These are phyloP conservation scores for Amphiduros pacificus DNA, from an alignment of 2,888 invertebrate genomes.

Conservation along the genomic window DNA sequence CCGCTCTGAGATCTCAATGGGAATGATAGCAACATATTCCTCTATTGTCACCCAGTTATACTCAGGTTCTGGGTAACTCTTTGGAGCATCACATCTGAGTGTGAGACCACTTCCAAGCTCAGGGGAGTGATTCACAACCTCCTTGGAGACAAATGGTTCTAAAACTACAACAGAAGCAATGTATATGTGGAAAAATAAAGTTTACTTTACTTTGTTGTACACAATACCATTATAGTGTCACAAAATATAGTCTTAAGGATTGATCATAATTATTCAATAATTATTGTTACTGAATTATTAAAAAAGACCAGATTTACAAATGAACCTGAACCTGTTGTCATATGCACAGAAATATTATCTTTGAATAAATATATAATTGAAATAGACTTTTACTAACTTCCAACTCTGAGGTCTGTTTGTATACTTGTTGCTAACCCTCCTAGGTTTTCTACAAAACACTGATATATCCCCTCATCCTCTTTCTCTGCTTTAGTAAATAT, in stretches of 20 bases:
- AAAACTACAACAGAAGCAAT: not conserved
- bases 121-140: not conserved
- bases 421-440: not conserved
- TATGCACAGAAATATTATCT: too few relatives aligned
- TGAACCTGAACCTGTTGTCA: too few relatives aligned
- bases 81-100: not conserved
- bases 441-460: not conserved
- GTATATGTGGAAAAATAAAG: not conserved
- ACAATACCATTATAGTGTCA: too few relatives aligned
- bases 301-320: too few relatives aligned
- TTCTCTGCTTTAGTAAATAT: not conserved
- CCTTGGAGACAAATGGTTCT: not conserved
- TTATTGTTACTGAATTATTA: too few relatives aligned
- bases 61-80: not conserved
- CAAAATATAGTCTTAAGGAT: too few relatives aligned
- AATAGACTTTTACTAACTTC: not conserved
- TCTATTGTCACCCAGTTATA: not conserved
- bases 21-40: not conserved
- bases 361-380: not conserved
- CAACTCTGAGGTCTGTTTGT: not conserved
- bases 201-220: too few relatives aligned
- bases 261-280: too few relatives aligned
- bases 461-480: not conserved
- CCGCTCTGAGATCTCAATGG: not conserved
- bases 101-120: not conserved